Evolutionary conservation across 2,797 vertebrate species (phyloP), one percentile per base, ranked within the genome.

Genomic region (Picus viridis): DNA sequence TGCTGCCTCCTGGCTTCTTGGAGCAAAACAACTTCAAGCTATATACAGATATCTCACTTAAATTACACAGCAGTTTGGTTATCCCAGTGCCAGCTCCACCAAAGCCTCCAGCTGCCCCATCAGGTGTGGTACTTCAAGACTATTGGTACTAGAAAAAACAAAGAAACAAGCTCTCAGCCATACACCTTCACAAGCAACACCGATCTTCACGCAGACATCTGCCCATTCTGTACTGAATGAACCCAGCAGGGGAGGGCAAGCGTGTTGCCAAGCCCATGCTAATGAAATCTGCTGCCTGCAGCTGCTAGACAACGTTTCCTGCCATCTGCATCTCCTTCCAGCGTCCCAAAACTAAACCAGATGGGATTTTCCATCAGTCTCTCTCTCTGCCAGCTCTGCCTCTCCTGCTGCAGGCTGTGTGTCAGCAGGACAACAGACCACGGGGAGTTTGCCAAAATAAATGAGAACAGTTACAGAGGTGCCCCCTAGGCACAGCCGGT

Each of bases 121-220:
- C 97, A 98, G 97, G 97, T 97, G 23, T 20, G 97, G 97, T 99
- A 99, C 96, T 98, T 98, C 97, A 99, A 94, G 94, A 99, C 98
- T 91, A 99, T 97, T 86, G 99, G 98, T 96, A 99, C 99, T 99
- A 97, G 70, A 95, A 97, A 88, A 96, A 70, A 89, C 64, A 92
- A 91, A 94, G 85, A 75, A 62, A 77, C 7, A 58, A 68, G 32
- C 36, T 39, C 32, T 94, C 49, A 95, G 74, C 24, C 65, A 77
- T 24, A 32, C 27, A 27, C 13, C 32, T 68, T 64, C 2, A 0
- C 7, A 3, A 17, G 27, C 59, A n/a, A 10, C 16, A 54, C 39
- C 12, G 27, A 36, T 65, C 69, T 63, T 39, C 6, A 8, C 71
- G 62, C 61, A 54, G n/a, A 64, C 30, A 51, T 64, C 9, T 41